Evolutionary conservation across 1,140 invertebrate genomes (phyloP).

Genomic region (Diorhabda elongata): DNA sequence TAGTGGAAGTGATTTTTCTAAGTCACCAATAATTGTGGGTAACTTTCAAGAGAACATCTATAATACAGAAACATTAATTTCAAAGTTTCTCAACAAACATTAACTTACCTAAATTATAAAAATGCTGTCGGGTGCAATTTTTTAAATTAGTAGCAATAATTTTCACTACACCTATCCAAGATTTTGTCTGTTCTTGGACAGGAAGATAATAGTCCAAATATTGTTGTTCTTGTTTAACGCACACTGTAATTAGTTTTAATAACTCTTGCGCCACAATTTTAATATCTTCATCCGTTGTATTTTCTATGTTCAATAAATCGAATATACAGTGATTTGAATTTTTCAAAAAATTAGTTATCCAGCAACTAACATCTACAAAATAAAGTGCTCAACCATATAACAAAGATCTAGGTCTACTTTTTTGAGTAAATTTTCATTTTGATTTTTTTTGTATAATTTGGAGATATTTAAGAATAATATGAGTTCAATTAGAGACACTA

Average conservation of each 20-base stretch:
- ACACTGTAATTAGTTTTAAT: constrained; percentile 37
- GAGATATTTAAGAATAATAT: too few relatives aligned
- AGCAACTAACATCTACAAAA: constrained; percentile 22
- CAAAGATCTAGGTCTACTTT: too few relatives aligned
- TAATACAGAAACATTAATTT: too few relatives aligned
- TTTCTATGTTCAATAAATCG: constrained; percentile 31
- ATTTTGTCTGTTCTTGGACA: constrained; percentile 8
- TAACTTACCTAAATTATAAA: constrained; percentile 53
- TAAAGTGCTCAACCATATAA: too few relatives aligned
- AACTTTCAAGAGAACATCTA: too few relatives aligned
- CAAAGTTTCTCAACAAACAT: not conserved
- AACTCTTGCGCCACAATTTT: constrained; percentile 40
- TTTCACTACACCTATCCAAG: constrained; percentile 41
- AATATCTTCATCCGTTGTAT: constrained; percentile 22
- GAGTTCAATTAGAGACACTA: too few relatives aligned
- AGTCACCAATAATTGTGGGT: too few relatives aligned
- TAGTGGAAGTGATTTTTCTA: too few relatives aligned
- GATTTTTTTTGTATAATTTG: too few relatives aligned
- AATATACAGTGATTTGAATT: constrained; percentile 32
- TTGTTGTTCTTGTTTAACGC: constrained; percentile 38
- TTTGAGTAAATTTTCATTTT: too few relatives aligned
- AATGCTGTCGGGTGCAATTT: constrained; percentile 48
- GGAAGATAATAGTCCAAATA: constrained; percentile 32
- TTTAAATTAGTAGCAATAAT: constrained; percentile 42
- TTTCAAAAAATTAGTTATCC: constrained; percentile 40